Conservation (phyloP, 2,888 invertebrate genomes). For the Neoitamus cyanurus region DNA sequence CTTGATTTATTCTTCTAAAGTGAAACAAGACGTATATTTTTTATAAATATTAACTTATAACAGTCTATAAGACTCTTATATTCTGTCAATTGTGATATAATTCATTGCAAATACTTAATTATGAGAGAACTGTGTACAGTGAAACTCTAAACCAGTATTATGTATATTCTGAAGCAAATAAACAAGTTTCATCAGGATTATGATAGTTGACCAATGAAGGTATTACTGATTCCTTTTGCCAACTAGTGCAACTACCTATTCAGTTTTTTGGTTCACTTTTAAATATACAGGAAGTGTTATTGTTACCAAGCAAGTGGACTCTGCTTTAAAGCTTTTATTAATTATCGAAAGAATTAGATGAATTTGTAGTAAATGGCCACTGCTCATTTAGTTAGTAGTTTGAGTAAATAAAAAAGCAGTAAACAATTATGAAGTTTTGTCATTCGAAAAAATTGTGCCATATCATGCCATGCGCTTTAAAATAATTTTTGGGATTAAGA, state of each 20-base stretch:
- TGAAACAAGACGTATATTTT: background rate
- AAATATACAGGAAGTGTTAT: slow-evolving; percentile 5
- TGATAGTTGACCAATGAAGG: background rate
- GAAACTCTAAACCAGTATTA: background rate
- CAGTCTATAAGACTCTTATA: background rate
- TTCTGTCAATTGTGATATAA: background rate
- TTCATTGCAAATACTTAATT: background rate
- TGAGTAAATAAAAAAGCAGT: background rate
- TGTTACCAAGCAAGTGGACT: background rate
- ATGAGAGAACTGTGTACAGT: background rate
- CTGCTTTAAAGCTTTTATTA: background rate
- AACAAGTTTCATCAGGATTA: background rate
- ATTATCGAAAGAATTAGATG: background rate
- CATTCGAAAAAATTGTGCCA: background rate
- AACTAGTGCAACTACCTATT: background rate
- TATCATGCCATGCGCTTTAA: background rate
- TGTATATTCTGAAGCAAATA: background rate
- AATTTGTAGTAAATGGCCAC: background rate
- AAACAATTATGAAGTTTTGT: background rate
- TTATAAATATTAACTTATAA: background rate
- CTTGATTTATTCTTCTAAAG: background rate
- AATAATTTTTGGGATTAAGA: background rate
- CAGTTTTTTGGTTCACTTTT: background rate
- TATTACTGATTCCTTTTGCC: background rate
- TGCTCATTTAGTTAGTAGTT: background rate